Evolutionary conservation across 2,113 vertebrate species (phyloP).

Genomic region (Hippoglossus stenolepis): DNA sequence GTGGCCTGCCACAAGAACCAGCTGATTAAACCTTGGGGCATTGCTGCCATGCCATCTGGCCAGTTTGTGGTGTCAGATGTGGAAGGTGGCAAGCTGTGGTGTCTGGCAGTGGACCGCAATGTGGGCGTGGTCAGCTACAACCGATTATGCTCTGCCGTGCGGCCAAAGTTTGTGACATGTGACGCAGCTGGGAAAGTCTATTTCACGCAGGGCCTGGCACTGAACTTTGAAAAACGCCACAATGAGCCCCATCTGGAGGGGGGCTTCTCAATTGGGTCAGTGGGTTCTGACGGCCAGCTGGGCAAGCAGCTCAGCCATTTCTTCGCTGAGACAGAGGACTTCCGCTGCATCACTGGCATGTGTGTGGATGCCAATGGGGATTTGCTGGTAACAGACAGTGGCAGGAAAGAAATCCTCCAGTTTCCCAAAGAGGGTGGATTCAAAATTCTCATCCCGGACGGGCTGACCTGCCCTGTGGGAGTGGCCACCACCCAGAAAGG

Average conservation of each 20-base stretch:
- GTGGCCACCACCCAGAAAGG: slow-evolving; percentile 96
- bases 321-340: slow-evolving; percentile 95
- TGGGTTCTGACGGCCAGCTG: slow-evolving; percentile 91
- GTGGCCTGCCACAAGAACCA: slow-evolving; percentile 96
- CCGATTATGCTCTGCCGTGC: slow-evolving; percentile 92
- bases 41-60: slow-evolving; percentile 91
- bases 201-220: slow-evolving; percentile 95
- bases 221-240: slow-evolving; percentile 94
- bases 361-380: slow-evolving; percentile 94
- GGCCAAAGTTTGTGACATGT: slow-evolving; percentile 97
- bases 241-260: slow-evolving; percentile 96
- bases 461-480: slow-evolving; percentile 92
- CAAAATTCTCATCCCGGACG: slow-evolving; percentile 92
- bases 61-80: slow-evolving; percentile 97
- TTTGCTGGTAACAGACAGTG: slow-evolving; percentile 95
- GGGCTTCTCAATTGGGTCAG: slow-evolving; percentile 95
- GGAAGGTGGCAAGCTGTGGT: slow-evolving; percentile 97
- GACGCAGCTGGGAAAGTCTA: slow-evolving; percentile 93
- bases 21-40: slow-evolving; percentile 97
- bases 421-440: slow-evolving; percentile 96
- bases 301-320: slow-evolving; percentile 97
- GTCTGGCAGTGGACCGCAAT: slow-evolving; percentile 91
- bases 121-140: slow-evolving; percentile 94
- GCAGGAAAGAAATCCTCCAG: slow-evolving; percentile 94
- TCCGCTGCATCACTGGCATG: slow-evolving; percentile 99